Evolutionary conservation across 2,113 vertebrate genomes (phyloP).

Genomic region (Tragelaphus imberbis): DNA sequence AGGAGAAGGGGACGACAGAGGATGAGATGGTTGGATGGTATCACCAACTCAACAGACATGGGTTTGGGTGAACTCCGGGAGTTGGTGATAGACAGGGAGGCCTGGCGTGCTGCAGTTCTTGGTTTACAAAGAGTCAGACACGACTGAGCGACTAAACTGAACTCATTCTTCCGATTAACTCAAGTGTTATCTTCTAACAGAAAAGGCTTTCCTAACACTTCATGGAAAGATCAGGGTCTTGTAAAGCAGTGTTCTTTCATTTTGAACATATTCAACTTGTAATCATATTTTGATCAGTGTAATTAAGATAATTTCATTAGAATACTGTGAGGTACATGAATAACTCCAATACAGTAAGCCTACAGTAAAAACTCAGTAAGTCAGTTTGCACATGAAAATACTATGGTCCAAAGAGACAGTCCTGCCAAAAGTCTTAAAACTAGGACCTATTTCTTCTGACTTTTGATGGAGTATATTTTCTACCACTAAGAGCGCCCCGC

Average conservation of each 20-base stretch:
- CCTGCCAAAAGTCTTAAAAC: background rate
- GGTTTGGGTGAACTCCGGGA: too few relatives aligned
- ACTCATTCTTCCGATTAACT: background rate
- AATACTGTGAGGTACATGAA: background rate
- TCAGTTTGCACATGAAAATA: background rate
- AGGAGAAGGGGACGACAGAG: too few relatives aligned
- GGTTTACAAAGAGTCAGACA: too few relatives aligned
- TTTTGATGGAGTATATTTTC: background rate
- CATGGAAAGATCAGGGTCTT: background rate
- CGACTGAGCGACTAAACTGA: too few relatives aligned
- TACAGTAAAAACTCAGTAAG: background rate
- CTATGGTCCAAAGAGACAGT: background rate
- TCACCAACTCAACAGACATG: too few relatives aligned
- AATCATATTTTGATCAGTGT: background rate
- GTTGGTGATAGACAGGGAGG: too few relatives aligned
- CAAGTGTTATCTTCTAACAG: background rate
- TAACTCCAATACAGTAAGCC: background rate
- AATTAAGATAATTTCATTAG: background rate
- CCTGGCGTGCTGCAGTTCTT: too few relatives aligned
- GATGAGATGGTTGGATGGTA: too few relatives aligned
- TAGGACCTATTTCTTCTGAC: background rate
- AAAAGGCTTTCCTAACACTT: background rate
- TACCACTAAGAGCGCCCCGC: too few relatives aligned
- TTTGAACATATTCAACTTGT: background rate
- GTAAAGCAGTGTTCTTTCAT: background rate